Percentiles rank a stretch among this genome's conserved stretches.
phyloP scores from a whole-genome alignment of 2,113 vertebrate species.

The Ciconia maguari region DNA sequence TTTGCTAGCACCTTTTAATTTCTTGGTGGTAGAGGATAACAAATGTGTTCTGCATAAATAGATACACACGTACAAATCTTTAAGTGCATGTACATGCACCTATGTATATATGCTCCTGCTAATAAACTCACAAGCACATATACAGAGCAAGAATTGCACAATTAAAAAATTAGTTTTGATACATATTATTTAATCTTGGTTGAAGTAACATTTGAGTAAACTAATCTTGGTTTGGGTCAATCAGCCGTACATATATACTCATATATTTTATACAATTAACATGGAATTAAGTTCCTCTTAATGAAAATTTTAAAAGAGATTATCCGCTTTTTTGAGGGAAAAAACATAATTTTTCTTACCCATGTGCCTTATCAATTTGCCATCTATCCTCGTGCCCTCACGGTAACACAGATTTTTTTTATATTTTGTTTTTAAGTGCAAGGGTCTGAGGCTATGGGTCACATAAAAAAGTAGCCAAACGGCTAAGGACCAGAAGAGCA shows the following conservation, averaged over 20 bases:
- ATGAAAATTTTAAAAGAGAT: neutral
- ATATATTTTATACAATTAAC: neutral
- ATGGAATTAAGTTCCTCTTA: neutral
- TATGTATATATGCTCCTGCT: neutral
- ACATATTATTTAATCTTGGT: neutral
- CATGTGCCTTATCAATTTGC: neutral
- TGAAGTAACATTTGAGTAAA: neutral
- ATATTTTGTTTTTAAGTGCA: neutral
- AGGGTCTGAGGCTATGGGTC: neutral
- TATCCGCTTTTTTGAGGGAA: neutral
- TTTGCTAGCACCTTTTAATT: neutral
- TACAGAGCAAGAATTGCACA: neutral
- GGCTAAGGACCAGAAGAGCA: neutral
- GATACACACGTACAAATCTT: neutral
- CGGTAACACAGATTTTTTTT: neutral
- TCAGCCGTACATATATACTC: neutral
- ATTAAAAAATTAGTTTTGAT: neutral
- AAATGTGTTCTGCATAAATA: neutral
- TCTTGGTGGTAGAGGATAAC: neutral
- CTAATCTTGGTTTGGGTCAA: neutral
- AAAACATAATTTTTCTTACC: neutral
- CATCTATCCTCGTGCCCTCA: neutral
- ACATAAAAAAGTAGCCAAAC: neutral
- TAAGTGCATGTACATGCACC: neutral
- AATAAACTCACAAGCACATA: neutral